A percentile compares a stretch with the other conserved stretches of the same genome.
Evolutionary conservation across 2,113 vertebrate genomes (phyloP).

Genomic region (Odobenus rosmarus): DNA sequence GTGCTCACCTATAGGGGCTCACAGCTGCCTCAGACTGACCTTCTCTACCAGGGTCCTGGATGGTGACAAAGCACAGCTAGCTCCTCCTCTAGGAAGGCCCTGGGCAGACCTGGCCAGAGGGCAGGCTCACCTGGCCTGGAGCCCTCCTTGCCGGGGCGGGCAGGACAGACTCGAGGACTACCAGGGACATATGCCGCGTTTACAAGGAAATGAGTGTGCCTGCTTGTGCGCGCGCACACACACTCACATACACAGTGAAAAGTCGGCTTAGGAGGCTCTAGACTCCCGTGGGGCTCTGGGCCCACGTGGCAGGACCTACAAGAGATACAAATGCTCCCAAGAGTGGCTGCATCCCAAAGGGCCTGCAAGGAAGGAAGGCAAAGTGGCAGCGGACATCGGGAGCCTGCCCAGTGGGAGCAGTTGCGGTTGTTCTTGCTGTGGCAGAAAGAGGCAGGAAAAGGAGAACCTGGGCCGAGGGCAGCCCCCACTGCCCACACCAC

Average conservation of each 20-base stretch:
- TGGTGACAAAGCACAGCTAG: not conserved
- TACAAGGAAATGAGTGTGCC: constrained; percentile 57
- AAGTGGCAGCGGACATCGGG: not conserved
- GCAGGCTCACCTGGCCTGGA: not conserved
- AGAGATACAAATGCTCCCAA: constrained; percentile 71
- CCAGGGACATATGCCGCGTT: not conserved
- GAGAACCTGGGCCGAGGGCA: not conserved
- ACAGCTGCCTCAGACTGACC: constrained; percentile 39
- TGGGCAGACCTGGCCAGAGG: not conserved
- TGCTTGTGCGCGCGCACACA: rapidly evolving
- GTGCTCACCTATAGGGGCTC: not conserved
- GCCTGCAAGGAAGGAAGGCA: constrained; percentile 48
- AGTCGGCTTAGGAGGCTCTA: constrained; percentile 8
- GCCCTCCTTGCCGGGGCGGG: not conserved
- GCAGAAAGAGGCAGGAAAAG: not conserved
- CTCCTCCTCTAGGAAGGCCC: not conserved
- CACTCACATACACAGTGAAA: not conserved
- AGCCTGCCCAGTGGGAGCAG: not conserved
- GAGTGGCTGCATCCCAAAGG: constrained; percentile 51
- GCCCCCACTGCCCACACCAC: not conserved
- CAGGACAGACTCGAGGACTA: not conserved
- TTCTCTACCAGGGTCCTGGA: not conserved
- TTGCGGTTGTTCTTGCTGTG: not conserved
- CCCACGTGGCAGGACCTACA: constrained; percentile 57
- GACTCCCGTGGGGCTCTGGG: constrained; percentile 33